These are phyloP conservation scores for Protobothrops flavoviridis DNA, from an alignment of 2,113 vertebrate species.

Conservation along the genomic window DNA sequence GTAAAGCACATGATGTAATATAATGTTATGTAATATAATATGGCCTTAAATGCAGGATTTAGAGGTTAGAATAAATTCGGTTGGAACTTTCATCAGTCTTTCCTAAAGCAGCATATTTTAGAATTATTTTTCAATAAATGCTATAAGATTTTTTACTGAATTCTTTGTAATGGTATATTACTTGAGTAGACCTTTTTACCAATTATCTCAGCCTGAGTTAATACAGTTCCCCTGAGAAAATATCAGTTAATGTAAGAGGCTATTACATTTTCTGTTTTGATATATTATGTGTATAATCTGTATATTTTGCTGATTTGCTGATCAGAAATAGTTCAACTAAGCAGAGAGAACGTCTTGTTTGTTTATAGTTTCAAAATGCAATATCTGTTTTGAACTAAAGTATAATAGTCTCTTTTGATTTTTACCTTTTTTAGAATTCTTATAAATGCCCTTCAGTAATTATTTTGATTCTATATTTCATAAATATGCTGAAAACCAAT, in stretches of 20 bases:
- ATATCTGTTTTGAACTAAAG: not conserved
- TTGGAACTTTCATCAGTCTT: not conserved
- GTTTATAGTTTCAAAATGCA: not conserved
- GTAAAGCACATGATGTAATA: not conserved
- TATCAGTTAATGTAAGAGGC: not conserved
- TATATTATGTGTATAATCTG: not conserved
- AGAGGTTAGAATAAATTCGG: not conserved
- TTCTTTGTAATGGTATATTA: not conserved
- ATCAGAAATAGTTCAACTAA: not conserved
- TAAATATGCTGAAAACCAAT: not conserved
- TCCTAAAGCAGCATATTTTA: not conserved
- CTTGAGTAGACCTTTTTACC: not conserved
- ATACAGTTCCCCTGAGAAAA: not conserved
- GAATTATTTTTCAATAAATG: not conserved
- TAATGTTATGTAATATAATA: not conserved
- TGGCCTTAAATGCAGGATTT: not conserved
- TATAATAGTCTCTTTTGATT: not conserved
- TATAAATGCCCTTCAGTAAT: not conserved
- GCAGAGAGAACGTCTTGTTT: not conserved
- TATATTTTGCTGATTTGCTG: not conserved
- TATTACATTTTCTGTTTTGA: conserved; percentile 2
- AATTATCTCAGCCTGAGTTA: conserved; percentile 2
- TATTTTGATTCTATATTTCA: not conserved
- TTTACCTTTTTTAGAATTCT: not conserved
- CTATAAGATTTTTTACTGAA: not conserved